Base-by-base conservation (phyloP, 2,888 invertebrate genomes). In the Drosophila hamatofila region DNA sequence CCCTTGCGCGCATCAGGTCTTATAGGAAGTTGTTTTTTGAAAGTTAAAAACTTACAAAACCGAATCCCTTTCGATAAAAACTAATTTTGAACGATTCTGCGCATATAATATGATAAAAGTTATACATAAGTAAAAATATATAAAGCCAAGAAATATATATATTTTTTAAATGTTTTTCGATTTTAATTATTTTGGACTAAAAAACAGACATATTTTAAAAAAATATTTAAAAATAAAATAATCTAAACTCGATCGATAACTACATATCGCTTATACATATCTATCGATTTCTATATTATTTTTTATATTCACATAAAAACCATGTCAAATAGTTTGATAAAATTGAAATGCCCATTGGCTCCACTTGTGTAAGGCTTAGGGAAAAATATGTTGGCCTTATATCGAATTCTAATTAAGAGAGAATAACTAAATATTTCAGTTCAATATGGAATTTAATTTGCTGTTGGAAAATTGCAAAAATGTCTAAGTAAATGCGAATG, bases 321-420 rank as follows among this genome's bases (percentile, higher is more conserved):
- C 9, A 30, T 30, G 9, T 30, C 30, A 30, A 30, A 16, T 37
- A 37, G 6, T 14, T 18, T 30, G 18, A 21, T 23, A 21, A 23
- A 21, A 23, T 0, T 16, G 9, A 35, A 35, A 16, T 35, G 14
- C 21, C 21, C 16, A 16, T n/a, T 1, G 11, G 2, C 37, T 25
- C 7, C 25, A 16, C 12, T 41, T 41, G 1, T 5, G 14, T 8
- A 12, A 18, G n/a, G 54, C 7, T 25, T 12, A 2, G n/a, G 4
- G 3, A 11, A 30, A 51, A 44, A 42, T 30, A 37, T 37, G 14
- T 27, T 23, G 51, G 55, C 30, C 44, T 44, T 5, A 16, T 14
- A 42, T 37, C 33, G 11, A 35, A 49, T 63, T 63, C 55, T 30
- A 67, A 67, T 63, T 30, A 42, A 37, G 27, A 23, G 49, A 18